A percentile compares a stretch with the other conserved stretches of the same genome.
Evolutionary conservation across 1,140 invertebrate species (phyloP).

Genomic region (Fopius arisanus): DNA sequence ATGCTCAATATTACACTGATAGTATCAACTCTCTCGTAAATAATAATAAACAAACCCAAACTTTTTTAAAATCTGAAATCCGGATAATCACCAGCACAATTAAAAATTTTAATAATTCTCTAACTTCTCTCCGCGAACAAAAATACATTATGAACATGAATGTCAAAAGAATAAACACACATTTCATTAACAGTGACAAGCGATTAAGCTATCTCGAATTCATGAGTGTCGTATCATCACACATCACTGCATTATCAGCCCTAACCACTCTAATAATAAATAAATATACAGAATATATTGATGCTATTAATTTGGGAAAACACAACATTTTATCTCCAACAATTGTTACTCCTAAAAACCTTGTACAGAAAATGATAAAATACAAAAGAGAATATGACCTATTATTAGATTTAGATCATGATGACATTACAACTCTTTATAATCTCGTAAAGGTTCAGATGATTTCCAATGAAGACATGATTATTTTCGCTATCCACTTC

Average conservation of each 20-base stretch:
- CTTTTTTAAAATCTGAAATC: slow-evolving; percentile 35
- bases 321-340: slow-evolving; percentile 43
- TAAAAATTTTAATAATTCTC: slow-evolving; percentile 34
- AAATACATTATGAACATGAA: slow-evolving; percentile 34
- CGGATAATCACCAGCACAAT: slow-evolving; percentile 32
- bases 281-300: slow-evolving; percentile 42
- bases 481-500: background rate
- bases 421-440: background rate
- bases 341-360: slow-evolving; percentile 39
- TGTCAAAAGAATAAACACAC: slow-evolving; percentile 34
- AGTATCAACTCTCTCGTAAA: slow-evolving; percentile 36
- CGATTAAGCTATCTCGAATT: background rate
- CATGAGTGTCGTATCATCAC: background rate
- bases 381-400: slow-evolving; percentile 36
- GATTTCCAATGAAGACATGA: background rate
- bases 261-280: slow-evolving; percentile 36
- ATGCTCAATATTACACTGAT: slow-evolving; percentile 43
- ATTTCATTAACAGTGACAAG: background rate
- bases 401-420: background rate
- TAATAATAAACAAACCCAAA: slow-evolving; percentile 36
- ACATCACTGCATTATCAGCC: slow-evolving; percentile 27
- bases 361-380: slow-evolving; percentile 42
- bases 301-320: slow-evolving; percentile 45
- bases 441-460: background rate
- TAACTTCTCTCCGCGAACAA: slow-evolving; percentile 32